Evolutionary conservation across 2,888 invertebrate genomes (phyloP).

Genomic region (Athetis lepigone): DNA sequence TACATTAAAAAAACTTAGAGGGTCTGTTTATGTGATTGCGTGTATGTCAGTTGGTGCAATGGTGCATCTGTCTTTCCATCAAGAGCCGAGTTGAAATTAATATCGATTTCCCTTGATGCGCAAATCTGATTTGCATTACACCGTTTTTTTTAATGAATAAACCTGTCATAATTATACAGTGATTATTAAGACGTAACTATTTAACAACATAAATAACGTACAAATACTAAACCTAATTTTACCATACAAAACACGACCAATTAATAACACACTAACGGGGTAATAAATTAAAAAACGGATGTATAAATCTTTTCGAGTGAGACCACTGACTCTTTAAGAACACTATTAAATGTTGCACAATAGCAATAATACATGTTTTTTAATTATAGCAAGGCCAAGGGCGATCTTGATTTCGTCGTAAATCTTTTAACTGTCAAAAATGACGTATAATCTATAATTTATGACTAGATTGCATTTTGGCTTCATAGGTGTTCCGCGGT

Average conservation of each 20-base stretch:
- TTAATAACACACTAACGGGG: constrained; percentile 40
- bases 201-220: constrained; percentile 1
- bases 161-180: too few relatives aligned
- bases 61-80: too few relatives aligned
- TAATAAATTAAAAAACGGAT: constrained; percentile 53
- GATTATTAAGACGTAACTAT: too few relatives aligned
- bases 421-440: constrained; percentile 22
- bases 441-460: background rate
- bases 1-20: too few relatives aligned
- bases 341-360: constrained; percentile 40
- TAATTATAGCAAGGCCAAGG: constrained; percentile 57
- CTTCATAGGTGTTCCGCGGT: background rate
- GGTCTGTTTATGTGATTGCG: too few relatives aligned
- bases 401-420: constrained; percentile 35
- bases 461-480: background rate
- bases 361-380: constrained; percentile 30
- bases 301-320: constrained; percentile 48
- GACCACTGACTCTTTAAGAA: constrained; percentile 26
- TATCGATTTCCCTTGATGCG: too few relatives aligned
- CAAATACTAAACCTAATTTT: constrained; percentile 14
- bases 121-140: too few relatives aligned
- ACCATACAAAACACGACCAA: constrained; percentile 26
- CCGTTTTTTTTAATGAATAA: too few relatives aligned
- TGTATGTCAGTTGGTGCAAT: too few relatives aligned
- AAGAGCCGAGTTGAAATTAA: too few relatives aligned